Evolutionary conservation across 2,113 vertebrate genomes (phyloP).

Genomic region (Cervus canadensis): DNA sequence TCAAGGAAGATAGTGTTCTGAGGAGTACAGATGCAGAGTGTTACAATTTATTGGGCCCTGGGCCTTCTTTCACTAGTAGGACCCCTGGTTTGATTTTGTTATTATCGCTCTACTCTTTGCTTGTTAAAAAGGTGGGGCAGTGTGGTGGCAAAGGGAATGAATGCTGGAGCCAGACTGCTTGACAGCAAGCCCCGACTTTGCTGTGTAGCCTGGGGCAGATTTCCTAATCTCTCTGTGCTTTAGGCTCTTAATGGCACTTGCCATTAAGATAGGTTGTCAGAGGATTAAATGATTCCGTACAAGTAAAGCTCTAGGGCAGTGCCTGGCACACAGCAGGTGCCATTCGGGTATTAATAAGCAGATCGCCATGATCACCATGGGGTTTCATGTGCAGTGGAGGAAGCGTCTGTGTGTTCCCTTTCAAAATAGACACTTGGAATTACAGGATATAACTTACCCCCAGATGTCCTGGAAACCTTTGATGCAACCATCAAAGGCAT

Average conservation of each 20-base stretch:
- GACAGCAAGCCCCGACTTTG: not conserved
- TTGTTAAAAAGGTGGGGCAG: not conserved
- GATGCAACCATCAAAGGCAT: too few species aligned
- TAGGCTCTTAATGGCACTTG: not conserved
- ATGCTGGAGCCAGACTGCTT: not conserved
- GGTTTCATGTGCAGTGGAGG: fast-evolving
- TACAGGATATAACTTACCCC: not conserved
- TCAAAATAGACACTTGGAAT: not conserved
- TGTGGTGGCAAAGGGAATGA: not conserved
- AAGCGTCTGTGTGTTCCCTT: not conserved
- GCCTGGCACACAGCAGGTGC: too few species aligned
- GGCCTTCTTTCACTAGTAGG: not conserved
- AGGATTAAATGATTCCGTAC: not conserved
- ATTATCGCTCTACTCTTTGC: not conserved
- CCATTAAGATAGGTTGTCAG: fast-evolving
- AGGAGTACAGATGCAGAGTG: fast-evolving
- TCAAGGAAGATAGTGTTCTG: fast-evolving
- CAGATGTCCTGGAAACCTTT: not conserved
- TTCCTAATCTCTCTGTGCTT: not conserved
- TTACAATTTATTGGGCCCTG: fast-evolving
- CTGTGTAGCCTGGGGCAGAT: not conserved
- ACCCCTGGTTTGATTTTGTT: not conserved
- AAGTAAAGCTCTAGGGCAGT: not conserved
- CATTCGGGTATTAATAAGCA: fast-evolving
- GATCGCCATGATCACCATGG: fast-evolving